A percentile compares a stretch with the other conserved stretches of the same genome.
Evolutionary conservation across 2,113 vertebrate species (phyloP).

Genomic region (Chloropsis hardwickii): DNA sequence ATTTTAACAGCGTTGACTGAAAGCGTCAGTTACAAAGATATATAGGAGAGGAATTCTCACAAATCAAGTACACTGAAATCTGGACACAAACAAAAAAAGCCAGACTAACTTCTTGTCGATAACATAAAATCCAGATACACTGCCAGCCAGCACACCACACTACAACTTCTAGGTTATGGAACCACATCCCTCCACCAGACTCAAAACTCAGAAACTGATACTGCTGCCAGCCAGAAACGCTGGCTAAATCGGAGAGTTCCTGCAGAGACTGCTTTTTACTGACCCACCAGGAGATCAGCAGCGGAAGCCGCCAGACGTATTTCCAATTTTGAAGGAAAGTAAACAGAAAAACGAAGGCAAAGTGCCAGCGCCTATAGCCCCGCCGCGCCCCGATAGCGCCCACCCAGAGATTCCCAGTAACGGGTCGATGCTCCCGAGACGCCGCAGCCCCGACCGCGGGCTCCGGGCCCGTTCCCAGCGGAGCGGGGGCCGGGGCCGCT

Average conservation of each 20-base stretch:
- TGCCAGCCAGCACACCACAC: background rate
- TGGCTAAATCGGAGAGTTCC: background rate
- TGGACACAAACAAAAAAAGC: background rate
- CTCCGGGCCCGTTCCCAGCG: background rate
- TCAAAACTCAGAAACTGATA: background rate
- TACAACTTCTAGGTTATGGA: accelerated
- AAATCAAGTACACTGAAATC: background rate
- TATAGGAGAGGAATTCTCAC: background rate
- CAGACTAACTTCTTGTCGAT: background rate
- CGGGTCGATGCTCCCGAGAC: background rate
- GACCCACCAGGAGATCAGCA: background rate
- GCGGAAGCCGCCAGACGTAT: accelerated
- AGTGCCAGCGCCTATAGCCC: background rate
- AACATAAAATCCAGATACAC: accelerated
- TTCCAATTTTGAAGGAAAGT: background rate
- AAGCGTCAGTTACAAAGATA: background rate
- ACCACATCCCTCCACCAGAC: background rate
- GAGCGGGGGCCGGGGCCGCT: too few species aligned
- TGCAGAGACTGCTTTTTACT: background rate
- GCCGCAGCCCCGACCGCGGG: background rate
- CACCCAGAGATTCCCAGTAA: background rate
- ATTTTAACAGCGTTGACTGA: background rate
- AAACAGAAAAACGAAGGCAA: background rate
- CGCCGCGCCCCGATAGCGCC: background rate
- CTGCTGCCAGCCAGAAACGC: background rate